Evolutionary conservation across 2,888 invertebrate genomes (phyloP).

Genomic region (Magallana nippona): DNA sequence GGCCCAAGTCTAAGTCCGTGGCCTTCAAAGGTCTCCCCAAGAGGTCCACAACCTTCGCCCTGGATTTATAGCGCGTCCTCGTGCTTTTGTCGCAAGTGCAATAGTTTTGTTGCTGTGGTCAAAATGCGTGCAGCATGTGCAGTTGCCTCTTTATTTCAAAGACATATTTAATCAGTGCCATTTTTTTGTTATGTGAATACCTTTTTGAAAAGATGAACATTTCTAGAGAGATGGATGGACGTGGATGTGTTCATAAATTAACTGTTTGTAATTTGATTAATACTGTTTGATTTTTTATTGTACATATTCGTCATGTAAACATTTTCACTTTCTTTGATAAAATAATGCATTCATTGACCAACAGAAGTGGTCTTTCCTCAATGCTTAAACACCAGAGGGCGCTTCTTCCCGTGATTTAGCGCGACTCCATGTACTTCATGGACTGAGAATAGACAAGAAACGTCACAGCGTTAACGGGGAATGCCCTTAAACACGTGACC

Average conservation of each 20-base stretch:
- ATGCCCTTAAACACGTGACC: constrained; percentile 84
- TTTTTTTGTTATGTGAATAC: background rate
- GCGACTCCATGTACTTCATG: constrained; percentile 59
- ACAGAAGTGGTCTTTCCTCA: no score
- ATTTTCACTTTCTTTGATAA: no score
- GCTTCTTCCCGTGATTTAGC: no score
- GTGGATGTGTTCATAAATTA: no score
- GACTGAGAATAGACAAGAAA: constrained; percentile 81
- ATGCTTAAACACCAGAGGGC: no score
- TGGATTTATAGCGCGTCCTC: background rate
- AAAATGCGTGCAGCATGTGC: background rate
- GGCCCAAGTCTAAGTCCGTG: constrained; percentile 23
- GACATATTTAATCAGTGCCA: background rate
- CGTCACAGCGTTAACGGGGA: constrained; percentile 86
- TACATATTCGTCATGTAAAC: background rate
- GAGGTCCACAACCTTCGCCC: constrained; percentile 35
- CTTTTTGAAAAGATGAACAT: no score
- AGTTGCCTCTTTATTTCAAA: background rate
- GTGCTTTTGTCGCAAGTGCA: background rate
- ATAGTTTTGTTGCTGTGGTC: background rate
- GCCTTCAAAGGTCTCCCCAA: background rate
- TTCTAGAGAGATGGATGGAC: no score
- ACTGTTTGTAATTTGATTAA: no score
- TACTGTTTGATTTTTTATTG: constrained; percentile 1
- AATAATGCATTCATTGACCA: no score